A percentile compares a stretch with the other conserved stretches of the same genome.
Conservation (phyloP, 2,888 invertebrate genomes). For the Drosophila prolongata region DNA sequence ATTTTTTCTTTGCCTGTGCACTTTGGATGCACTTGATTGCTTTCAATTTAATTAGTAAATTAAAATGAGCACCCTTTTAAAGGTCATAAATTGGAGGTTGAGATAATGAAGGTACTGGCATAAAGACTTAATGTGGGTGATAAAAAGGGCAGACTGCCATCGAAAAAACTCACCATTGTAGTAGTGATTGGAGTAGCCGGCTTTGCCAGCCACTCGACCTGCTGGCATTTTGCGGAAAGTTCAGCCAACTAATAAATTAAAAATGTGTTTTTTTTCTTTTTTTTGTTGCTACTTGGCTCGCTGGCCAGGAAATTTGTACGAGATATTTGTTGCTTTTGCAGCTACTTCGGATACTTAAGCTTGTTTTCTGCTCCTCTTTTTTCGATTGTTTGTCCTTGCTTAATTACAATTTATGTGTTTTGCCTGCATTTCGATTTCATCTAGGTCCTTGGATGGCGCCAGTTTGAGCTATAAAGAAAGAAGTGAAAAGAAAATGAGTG, state of each 20-base stretch:
- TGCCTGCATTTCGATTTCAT: slow-evolving; percentile 39
- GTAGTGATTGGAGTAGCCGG: slow-evolving; percentile 84
- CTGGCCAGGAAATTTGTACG: slow-evolving; percentile 34
- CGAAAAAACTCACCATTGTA: slow-evolving; percentile 81
- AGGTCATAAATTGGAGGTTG: not conserved
- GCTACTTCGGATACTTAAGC: slow-evolving; percentile 33
- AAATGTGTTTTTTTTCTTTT: slow-evolving; percentile 6
- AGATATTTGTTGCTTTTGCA: slow-evolving; percentile 2
- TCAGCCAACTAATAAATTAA: slow-evolving; percentile 15
- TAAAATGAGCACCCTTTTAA: not conserved
- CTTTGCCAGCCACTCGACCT: slow-evolving; percentile 84
- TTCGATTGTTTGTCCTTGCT: slow-evolving; percentile 16
- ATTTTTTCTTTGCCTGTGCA: not conserved
- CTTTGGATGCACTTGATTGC: not conserved
- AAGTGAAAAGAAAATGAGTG: no score
- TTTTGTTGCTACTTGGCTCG: slow-evolving; percentile 34
- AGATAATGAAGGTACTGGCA: no score
- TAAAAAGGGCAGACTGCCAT: not conserved
- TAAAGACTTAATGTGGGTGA: not conserved
- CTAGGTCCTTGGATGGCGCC: slow-evolving; percentile 17
- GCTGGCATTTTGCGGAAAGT: slow-evolving; percentile 81
- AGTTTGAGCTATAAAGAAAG: not conserved
- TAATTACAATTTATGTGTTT: slow-evolving; percentile 53
- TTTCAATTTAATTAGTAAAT: not conserved
- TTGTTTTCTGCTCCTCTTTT: slow-evolving; percentile 8